Evolutionary conservation across 2,888 invertebrate genomes (phyloP), one percentile per base, ranked within the genome.

Genomic region (Artemia sp.): DNA sequence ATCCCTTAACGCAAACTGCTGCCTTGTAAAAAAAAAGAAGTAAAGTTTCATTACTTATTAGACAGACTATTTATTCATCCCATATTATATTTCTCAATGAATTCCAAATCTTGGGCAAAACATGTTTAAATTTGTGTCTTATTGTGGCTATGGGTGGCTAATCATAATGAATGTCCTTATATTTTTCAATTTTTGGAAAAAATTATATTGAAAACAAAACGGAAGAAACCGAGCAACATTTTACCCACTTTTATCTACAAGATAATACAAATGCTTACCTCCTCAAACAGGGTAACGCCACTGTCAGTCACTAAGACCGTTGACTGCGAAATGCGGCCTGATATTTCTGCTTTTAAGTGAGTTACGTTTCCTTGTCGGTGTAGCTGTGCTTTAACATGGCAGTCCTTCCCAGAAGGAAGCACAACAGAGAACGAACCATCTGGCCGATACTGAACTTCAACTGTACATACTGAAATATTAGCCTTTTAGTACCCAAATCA

Each of bases 211-310:
- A 50, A 67, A 69, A 50, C 70, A 19, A 38, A 19, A 19, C 19
- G 19, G 19, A 19, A 19, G 19, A 19, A 19, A 19, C 19, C 19
- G 19, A 19, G 1, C 19, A 19, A 72, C 67, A 50, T 70, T 70
- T 52, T 72, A 68, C 8, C 70, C 71, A 38, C 69, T 71, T 51
- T 67, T 64, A 69, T 71, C 69, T 74, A 73, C 68, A 72, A 72
- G 12, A 38, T 12, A 67, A 8, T 51, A 51, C 52, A 51, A 68
- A 58, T 58, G 74, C 74, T 77, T 78, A 85, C 86, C 75, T 83
- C 78, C 71, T 85, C 82, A 76, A 88, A 89, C 52, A 89, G 74
- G 72, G 85, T 81, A n/a, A 89, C 73, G 70, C 81, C 80, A 58
- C 83, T 79, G 1, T 81, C 81, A 72, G 83, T 80, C 70, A 82